Percentiles rank a stretch among this genome's conserved stretches.
These are phyloP conservation scores for Diploscapter pachys DNA, from an alignment of 1,140 invertebrate species.

Conservation along the genomic window DNA sequence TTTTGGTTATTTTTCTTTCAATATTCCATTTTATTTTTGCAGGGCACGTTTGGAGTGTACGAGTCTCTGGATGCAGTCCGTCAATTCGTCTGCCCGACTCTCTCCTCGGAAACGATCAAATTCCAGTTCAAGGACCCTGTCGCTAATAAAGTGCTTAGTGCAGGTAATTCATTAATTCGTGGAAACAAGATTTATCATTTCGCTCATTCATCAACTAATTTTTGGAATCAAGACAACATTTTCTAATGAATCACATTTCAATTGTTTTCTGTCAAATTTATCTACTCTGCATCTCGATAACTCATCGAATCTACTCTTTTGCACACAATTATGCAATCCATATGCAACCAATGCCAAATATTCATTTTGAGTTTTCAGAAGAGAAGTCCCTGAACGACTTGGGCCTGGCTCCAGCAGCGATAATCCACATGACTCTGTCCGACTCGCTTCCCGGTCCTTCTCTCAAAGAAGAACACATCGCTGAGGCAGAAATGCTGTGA, in stretches of 20 bases:
- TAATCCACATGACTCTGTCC: conserved; percentile 15
- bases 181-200: no score
- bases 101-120: no score
- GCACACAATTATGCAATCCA: no score
- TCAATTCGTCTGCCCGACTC: conserved; percentile 11
- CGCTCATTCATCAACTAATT: no score
- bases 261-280: no score
- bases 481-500: background rate
- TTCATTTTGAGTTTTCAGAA: conserved; percentile 10
- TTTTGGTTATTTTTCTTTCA: background rate
- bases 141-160: no score
- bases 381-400: background rate
- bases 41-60: conserved; percentile 30
- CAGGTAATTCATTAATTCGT: no score
- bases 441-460: background rate
- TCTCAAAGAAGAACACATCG: conserved; percentile 10
- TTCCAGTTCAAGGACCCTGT: no score
- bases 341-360: background rate
- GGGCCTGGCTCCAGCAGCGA: conserved; percentile 17
- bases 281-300: no score
- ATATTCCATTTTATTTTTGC: conserved; percentile 6
- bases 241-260: no score
- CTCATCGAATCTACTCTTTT: no score
- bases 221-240: no score
- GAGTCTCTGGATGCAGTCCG: conserved; percentile 31